phyloP scores from a whole-genome alignment of 1,140 invertebrate species.

The Zaprionus lachaisei region DNA sequence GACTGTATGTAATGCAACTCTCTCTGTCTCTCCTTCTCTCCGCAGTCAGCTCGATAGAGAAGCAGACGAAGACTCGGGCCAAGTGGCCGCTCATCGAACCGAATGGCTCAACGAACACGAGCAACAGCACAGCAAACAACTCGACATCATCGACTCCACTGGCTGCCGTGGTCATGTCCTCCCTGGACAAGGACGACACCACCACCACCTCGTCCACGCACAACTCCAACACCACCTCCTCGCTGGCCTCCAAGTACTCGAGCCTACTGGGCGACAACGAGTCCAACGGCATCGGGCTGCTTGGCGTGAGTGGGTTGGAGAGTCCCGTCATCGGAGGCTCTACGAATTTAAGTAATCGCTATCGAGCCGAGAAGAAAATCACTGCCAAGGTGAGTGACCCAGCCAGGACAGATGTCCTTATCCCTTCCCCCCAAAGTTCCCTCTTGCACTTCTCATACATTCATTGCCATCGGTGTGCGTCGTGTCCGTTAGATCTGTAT shows the following conservation, averaged over 20 bases:
- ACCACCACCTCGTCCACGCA: slow-evolving; percentile 75
- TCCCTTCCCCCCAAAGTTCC: too few species aligned
- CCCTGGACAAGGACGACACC: slow-evolving; percentile 76
- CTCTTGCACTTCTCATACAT: slow-evolving; percentile 27
- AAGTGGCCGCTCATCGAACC: slow-evolving; percentile 82
- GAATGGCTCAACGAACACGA: slow-evolving; percentile 75
- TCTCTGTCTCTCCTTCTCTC: not conserved
- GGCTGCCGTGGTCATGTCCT: slow-evolving; percentile 74
- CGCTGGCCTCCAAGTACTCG: slow-evolving; percentile 78
- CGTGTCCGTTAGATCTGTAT: slow-evolving; percentile 15
- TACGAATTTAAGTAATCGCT: slow-evolving; percentile 78
- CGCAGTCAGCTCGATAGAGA: slow-evolving; percentile 83
- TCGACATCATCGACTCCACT: slow-evolving; percentile 77
- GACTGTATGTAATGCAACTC: slow-evolving; percentile 1
- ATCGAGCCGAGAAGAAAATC: slow-evolving; percentile 84
- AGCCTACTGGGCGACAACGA: slow-evolving; percentile 79
- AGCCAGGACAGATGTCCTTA: not conserved
- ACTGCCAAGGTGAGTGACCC: slow-evolving; percentile 81
- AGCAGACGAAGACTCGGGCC: slow-evolving; percentile 78
- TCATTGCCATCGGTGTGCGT: not conserved
- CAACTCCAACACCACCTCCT: slow-evolving; percentile 79
- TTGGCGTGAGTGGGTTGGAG: slow-evolving; percentile 53
- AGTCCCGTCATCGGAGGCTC: slow-evolving; percentile 63
- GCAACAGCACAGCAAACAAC: slow-evolving; percentile 80
- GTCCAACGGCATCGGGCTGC: slow-evolving; percentile 60